Evolutionary conservation across 64 coral and sea anemone genomes (phyloP).

Genomic region (Catalaphyllia jardinei): DNA sequence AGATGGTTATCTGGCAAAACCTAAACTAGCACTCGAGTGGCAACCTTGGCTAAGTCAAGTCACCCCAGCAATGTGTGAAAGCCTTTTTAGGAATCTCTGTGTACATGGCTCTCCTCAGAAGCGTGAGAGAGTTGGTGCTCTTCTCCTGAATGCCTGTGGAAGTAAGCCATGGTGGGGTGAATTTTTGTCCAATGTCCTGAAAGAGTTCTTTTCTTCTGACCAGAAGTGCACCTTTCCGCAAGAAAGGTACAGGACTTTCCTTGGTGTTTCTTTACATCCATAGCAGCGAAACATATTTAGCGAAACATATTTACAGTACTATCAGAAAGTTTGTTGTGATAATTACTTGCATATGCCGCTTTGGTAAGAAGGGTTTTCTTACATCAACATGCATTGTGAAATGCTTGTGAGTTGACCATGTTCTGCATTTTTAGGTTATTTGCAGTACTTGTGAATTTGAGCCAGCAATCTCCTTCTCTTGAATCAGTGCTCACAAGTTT

Average conservation of each 20-base stretch:
- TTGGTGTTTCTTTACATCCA: background rate
- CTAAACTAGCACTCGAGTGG: constrained; percentile 28
- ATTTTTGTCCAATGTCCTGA: constrained; percentile 81
- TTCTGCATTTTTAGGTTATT: constrained; percentile 74
- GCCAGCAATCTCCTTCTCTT: constrained; percentile 60
- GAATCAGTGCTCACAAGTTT: constrained; percentile 66
- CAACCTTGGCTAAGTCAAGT: constrained; percentile 53
- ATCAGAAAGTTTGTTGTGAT: too few species aligned
- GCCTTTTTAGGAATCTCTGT: constrained; percentile 88
- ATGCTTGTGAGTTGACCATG: too few species aligned
- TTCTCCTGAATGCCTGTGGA: constrained; percentile 81
- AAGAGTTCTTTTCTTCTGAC: constrained; percentile 81
- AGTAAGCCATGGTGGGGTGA: constrained; percentile 90
- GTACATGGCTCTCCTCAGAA: constrained; percentile 80
- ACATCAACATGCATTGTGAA: too few species aligned
- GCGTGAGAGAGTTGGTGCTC: constrained; percentile 73
- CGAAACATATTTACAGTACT: background rate
- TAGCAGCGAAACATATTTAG: background rate
- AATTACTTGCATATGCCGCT: too few species aligned
- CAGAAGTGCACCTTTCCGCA: constrained; percentile 83
- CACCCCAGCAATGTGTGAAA: constrained; percentile 72
- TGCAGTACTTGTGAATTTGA: constrained; percentile 68
- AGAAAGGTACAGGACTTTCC: constrained; percentile 69
- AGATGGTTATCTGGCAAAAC: constrained; percentile 59
- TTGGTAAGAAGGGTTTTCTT: too few species aligned